Percentiles rank a stretch among this genome's conserved stretches.
phyloP scores from a whole-genome alignment of 2,797 vertebrate species.

The Melanotaenia pygmaea region DNA sequence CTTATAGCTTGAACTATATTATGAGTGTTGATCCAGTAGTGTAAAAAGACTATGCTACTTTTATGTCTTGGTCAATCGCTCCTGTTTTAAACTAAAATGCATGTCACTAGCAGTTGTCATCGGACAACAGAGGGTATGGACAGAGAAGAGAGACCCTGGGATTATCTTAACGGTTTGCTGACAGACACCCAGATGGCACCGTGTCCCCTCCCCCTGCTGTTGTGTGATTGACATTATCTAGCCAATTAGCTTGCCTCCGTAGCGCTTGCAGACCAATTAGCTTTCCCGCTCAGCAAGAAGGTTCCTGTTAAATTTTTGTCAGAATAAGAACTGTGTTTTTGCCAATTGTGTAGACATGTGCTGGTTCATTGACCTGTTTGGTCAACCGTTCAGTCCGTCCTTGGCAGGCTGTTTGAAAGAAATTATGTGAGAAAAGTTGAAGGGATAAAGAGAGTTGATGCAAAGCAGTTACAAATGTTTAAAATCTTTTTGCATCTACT shows the following conservation, averaged over 20 bases:
- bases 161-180: constrained; percentile 82
- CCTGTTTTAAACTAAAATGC: background rate
- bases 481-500: background rate
- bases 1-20: constrained; percentile 16
- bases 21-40: constrained; percentile 20
- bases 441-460: background rate
- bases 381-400: constrained; percentile 31
- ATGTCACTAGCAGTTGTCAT: constrained; percentile 60
- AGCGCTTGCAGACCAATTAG: constrained; percentile 71
- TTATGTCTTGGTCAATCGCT: too few species aligned
- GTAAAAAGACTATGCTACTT: background rate
- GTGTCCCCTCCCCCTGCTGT: constrained; percentile 40
- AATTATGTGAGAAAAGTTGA: constrained; percentile 9
- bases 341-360: constrained; percentile 35
- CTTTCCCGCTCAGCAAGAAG: constrained; percentile 54
- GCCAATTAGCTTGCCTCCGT: constrained; percentile 74
- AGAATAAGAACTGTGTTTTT: constrained; percentile 53
- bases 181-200: constrained; percentile 88
- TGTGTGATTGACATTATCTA: constrained; percentile 67
- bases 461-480: rapidly evolving
- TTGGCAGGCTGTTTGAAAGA: background rate
- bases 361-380: constrained; percentile 21
- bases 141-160: constrained; percentile 61
- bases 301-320: constrained; percentile 59
- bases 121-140: constrained; percentile 40